A percentile compares a stretch with the other conserved stretches of the same genome.
Evolutionary conservation across 2,797 vertebrate genomes (phyloP).

Genomic region (Sebastes hubbsi): DNA sequence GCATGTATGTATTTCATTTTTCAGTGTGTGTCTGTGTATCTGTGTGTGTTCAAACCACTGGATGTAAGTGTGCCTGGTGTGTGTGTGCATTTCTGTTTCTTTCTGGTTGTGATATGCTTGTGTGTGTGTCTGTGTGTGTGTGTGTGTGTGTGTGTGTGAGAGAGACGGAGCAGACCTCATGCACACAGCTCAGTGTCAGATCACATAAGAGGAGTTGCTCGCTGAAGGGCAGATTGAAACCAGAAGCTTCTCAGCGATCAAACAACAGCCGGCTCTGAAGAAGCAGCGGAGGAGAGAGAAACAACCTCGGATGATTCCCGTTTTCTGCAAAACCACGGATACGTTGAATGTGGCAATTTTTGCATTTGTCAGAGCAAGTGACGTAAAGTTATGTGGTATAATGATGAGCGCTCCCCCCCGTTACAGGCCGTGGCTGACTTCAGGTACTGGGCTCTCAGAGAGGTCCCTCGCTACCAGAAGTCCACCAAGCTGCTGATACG

Average conservation of each 20-base stretch:
- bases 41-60: not conserved
- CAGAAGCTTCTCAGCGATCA: slow-evolving; percentile 35
- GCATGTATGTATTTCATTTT: no score
- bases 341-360: not conserved
- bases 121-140: not conserved
- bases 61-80: not conserved
- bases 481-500: no score
- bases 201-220: slow-evolving; percentile 31
- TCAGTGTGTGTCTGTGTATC: not conserved
- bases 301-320: not conserved
- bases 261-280: not conserved
- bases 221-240: slow-evolving; percentile 39
- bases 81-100: not conserved
- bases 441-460: no score
- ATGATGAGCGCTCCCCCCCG: not conserved
- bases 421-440: no score
- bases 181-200: slow-evolving; percentile 37
- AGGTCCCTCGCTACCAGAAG: no score
- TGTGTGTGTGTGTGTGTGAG: not conserved
- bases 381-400: not conserved
- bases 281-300: not conserved
- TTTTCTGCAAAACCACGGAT: not conserved
- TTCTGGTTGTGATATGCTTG: not conserved
- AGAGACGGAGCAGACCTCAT: slow-evolving; percentile 1
- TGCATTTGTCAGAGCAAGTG: not conserved